Conservation (phyloP, 1,140 invertebrate genomes). For the Drosophila miranda region DNA sequence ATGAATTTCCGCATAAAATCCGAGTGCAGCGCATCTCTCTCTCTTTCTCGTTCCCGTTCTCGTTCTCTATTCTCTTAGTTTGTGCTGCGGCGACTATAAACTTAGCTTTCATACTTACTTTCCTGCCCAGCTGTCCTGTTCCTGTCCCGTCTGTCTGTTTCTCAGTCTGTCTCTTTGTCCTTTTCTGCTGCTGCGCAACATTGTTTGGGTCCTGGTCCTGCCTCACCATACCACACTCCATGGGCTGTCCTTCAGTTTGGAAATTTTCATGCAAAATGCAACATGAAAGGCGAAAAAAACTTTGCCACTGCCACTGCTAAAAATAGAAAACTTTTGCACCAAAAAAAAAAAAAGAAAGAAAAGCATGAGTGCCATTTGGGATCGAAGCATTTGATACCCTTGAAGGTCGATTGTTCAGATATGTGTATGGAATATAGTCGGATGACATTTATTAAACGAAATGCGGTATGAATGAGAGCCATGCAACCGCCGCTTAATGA, state of each 20-base stretch:
- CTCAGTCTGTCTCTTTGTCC: too few species aligned
- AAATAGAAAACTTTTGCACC: slow-evolving; percentile 52
- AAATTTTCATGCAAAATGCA: slow-evolving; percentile 69
- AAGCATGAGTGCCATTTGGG: background rate
- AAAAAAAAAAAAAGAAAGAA: slow-evolving; percentile 2
- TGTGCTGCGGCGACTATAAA: slow-evolving; percentile 63
- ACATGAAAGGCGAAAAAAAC: slow-evolving; percentile 67
- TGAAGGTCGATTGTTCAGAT: too few species aligned
- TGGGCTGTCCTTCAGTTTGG: slow-evolving; percentile 35
- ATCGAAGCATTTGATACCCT: too few species aligned
- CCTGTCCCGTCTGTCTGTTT: slow-evolving; percentile 36
- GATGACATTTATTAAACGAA: too few species aligned
- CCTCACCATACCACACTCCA: background rate
- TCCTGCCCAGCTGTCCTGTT: slow-evolving; percentile 63
- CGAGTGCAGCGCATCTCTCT: slow-evolving; percentile 45
- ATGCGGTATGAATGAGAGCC: too few species aligned
- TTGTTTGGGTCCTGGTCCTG: slow-evolving; percentile 45
- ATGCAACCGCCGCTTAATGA: too few species aligned
- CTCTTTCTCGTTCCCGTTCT: background rate
- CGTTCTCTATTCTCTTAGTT: slow-evolving; percentile 47
- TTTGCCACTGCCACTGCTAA: slow-evolving; percentile 54
- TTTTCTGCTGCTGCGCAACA: slow-evolving; percentile 40
- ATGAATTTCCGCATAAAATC: slow-evolving; percentile 74
- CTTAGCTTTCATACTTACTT: slow-evolving; percentile 71
- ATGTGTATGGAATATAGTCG: too few species aligned